A percentile compares a stretch with the other conserved stretches of the same genome.
These are phyloP conservation scores for Paraescarpia echinospica DNA, from an alignment of 1,140 invertebrate species.

Conservation along the genomic window DNA sequence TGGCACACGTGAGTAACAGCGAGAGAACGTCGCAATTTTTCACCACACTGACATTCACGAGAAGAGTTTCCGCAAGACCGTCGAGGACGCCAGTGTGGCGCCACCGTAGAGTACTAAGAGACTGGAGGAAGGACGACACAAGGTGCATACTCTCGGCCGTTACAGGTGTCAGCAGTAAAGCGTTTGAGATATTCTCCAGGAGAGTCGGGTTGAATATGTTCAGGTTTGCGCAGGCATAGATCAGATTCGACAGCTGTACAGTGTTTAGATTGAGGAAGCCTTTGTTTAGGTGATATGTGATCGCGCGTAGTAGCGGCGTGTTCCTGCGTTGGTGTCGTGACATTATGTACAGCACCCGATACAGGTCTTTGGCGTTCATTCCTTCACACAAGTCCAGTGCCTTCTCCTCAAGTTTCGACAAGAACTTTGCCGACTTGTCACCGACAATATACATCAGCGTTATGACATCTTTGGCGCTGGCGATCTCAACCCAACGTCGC, in stretches of 20 bases:
- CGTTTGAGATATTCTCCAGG: constrained; percentile 20
- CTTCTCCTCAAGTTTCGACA: constrained; percentile 18
- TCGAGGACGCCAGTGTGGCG: constrained; percentile 18
- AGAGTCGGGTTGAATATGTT: constrained; percentile 23
- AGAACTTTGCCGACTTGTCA: constrained; percentile 11
- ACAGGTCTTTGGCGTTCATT: constrained; percentile 25
- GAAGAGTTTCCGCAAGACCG: not conserved
- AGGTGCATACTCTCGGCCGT: not conserved
- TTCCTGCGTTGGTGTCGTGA: constrained; percentile 18
- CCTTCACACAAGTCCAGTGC: constrained; percentile 23
- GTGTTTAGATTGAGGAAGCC: constrained; percentile 1
- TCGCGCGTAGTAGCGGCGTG: constrained; percentile 22
- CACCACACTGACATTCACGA: not conserved
- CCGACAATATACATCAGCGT: constrained; percentile 24
- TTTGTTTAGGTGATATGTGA: constrained; percentile 25
- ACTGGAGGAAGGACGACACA: constrained; percentile 20
- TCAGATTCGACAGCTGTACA: constrained; percentile 23
- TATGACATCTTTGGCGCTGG: constrained; percentile 22
- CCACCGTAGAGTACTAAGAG: constrained; percentile 23
- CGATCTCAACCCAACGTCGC: constrained; percentile 25
- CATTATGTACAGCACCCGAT: constrained; percentile 24
- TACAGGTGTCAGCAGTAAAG: not conserved
- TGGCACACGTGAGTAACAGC: constrained; percentile 16
- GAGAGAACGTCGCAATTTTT: constrained; percentile 5
- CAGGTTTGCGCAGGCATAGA: constrained; percentile 22